phyloP scores from a whole-genome alignment of 1,140 invertebrate species.

The Camponotus floridanus region DNA sequence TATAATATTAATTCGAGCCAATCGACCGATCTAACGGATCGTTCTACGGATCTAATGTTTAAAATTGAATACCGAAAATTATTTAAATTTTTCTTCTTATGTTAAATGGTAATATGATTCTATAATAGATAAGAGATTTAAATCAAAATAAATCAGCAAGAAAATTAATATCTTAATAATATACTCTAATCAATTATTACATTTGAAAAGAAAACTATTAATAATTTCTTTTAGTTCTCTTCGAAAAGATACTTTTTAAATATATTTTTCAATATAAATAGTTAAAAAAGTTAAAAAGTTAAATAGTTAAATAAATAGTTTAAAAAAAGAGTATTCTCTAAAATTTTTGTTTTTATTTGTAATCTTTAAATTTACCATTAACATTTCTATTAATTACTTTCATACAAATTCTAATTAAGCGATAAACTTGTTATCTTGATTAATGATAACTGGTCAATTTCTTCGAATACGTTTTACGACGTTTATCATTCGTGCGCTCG shows the following conservation, averaged over 20 bases:
- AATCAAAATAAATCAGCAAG: not conserved
- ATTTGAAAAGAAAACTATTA: not conserved
- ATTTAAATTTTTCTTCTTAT: not conserved
- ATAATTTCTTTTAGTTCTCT: not conserved
- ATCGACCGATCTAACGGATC: too few species aligned
- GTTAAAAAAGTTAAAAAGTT: too few species aligned
- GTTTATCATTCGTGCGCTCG: not conserved
- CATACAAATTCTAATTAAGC: not conserved
- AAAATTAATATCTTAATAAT: not conserved
- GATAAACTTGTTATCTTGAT: not conserved
- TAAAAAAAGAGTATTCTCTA: not conserved
- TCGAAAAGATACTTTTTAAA: not conserved
- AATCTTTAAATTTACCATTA: not conserved
- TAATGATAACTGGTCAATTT: not conserved
- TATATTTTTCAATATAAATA: not conserved
- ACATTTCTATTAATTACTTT: not conserved
- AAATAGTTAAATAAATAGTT: too few species aligned
- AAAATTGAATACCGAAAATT: not conserved
- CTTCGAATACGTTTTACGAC: not conserved
- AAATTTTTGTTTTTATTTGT: not conserved
- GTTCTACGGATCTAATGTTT: not conserved
- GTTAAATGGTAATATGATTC: not conserved
- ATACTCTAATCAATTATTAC: not conserved
- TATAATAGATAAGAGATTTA: not conserved
- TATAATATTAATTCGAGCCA: not conserved